Percentiles rank a stretch among this genome's conserved stretches.
phyloP scores from a whole-genome alignment of 2,797 vertebrate genomes.

The Fundulus diaphanus region DNA sequence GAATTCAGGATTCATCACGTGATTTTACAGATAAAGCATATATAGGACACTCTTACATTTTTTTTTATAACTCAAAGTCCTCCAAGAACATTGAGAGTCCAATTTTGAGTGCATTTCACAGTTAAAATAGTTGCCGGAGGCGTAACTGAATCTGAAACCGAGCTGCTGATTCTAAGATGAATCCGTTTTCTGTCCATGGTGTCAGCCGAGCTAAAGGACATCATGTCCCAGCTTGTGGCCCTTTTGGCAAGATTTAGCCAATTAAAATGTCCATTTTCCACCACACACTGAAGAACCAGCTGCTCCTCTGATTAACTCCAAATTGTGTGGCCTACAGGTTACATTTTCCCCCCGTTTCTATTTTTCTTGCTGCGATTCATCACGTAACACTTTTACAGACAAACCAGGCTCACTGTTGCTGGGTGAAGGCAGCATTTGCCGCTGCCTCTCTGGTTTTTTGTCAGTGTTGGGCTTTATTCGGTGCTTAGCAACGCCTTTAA shows the following conservation, averaged over 20 bases:
- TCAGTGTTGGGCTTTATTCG: neutral
- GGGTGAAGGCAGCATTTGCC: constrained; percentile 5
- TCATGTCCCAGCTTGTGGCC: constrained; percentile 17
- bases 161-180: neutral
- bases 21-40: neutral
- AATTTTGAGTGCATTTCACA: neutral
- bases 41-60: neutral
- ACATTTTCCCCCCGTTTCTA: neutral
- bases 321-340: constrained; percentile 16
- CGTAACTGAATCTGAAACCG: neutral
- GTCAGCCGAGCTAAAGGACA: constrained; percentile 24
- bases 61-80: neutral
- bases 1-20: neutral
- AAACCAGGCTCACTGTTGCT: constrained; percentile 2
- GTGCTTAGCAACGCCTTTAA: constrained; percentile 22
- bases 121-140: neutral
- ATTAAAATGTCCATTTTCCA: constrained; percentile 39
- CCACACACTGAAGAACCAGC: constrained; percentile 31
- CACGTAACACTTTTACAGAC: constrained; percentile 12
- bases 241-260: constrained; percentile 38
- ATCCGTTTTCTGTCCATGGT: neutral
- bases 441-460: neutral
- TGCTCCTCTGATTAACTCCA: constrained; percentile 37
- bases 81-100: neutral
- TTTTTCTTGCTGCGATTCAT: constrained; percentile 17